Base-by-base conservation (phyloP, 92 coral and sea anemone genomes). In the Siderastrea radians region DNA sequence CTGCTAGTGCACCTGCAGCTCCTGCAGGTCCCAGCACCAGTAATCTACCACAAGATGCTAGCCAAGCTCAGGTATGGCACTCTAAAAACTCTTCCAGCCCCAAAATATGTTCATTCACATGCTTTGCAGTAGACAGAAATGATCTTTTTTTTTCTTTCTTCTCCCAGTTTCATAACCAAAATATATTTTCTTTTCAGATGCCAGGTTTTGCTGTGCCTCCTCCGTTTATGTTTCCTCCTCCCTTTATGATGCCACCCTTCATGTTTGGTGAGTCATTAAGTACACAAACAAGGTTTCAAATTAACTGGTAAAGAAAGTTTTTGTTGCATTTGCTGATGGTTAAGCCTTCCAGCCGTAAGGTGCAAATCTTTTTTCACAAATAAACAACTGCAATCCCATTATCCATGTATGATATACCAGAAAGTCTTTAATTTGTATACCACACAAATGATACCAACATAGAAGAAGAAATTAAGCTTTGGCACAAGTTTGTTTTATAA, bases 171-270 rank as follows among this genome's bases (percentile, higher is more conserved):
- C 4, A 17, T 54, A 2, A 10, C 16, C 6, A 44, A 26, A 26
- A 26, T 26, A 0, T 26, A 26, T 38, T 51, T 38, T 50, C 0
- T 82, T 60, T 83, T 59, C 74, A 83, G 87, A 48, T 78, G 79
- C 84, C 90, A n/a, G 90, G 77, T 12, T 88, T 92, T 79, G 92
- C 93, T 47, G 84, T 90, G 85, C 92, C 98, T 3, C 98, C 99
- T 6, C 98, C 99, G 75, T 96, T 96, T 49, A 88, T 95, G 98
- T 88, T 90, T 58, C 98, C 98, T 17, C 99, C 99, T 60, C 96
- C 98, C 3, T 85, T 92, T 14, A 95, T 96, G 98, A 91, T 95
- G 94, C 97, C 96, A 16, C 96, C 99, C 15, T 97, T 97, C 11
- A 90, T 97, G 99, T 90, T 97, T 86, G 98, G 99, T 97, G 83